Evolutionary conservation across 2,113 vertebrate genomes (phyloP).

Genomic region (Coryphaenoides rupestris): DNA sequence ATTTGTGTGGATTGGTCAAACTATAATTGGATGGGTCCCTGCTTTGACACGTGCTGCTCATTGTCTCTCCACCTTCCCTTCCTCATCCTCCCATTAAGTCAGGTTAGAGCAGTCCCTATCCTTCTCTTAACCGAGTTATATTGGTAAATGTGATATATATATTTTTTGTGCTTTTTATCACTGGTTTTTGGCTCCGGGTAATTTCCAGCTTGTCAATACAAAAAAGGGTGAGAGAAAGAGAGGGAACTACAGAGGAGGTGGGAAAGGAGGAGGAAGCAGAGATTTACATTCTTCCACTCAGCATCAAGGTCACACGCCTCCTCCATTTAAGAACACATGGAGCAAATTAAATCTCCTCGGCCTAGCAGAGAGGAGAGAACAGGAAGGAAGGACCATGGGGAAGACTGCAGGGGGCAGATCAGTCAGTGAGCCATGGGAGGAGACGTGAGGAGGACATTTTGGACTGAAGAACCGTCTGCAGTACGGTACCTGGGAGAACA

Average conservation of each 20-base stretch:
- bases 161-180: slow-evolving; percentile 54
- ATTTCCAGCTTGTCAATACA: slow-evolving; percentile 78
- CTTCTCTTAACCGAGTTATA: neutral
- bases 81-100: neutral
- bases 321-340: slow-evolving; percentile 70
- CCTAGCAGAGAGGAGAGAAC: slow-evolving; percentile 34
- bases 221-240: slow-evolving; percentile 46
- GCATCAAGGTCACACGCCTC: slow-evolving; percentile 69
- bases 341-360: slow-evolving; percentile 68
- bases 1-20: slow-evolving; percentile 62
- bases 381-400: slow-evolving; percentile 40
- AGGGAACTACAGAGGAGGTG: slow-evolving; percentile 25
- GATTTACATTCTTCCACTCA: slow-evolving; percentile 73
- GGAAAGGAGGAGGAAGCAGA: slow-evolving; percentile 48
- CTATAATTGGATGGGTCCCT: slow-evolving; percentile 67
- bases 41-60: slow-evolving; percentile 58
- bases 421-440: slow-evolving; percentile 36
- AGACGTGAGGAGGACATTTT: slow-evolving; percentile 49
- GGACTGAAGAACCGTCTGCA: slow-evolving; percentile 51
- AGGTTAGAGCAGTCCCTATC: neutral
- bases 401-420: slow-evolving; percentile 34
- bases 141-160: slow-evolving; percentile 40
- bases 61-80: slow-evolving; percentile 44
- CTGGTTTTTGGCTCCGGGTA: slow-evolving; percentile 59
- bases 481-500: slow-evolving; percentile 24